Base-by-base conservation (phyloP, 92 coral and sea anemone species). In the Phenganax subtilis region DNA sequence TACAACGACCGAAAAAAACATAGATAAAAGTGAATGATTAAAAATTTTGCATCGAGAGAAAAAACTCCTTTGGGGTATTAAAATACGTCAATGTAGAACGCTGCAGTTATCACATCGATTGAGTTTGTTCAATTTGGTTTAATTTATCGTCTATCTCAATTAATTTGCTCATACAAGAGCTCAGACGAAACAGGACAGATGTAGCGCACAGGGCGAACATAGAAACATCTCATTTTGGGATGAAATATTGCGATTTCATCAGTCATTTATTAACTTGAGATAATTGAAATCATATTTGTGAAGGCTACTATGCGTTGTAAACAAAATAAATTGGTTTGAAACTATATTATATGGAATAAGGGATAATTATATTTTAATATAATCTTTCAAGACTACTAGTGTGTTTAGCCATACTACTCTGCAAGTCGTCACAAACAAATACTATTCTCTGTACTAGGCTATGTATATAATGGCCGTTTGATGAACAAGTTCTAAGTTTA, bases 271-370 rank as follows among this genome's bases (percentile, higher is more conserved):
- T 68, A 68, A 68, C 29, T 37, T 30, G 73, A 68, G 16, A 12
- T 68, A 37, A 68, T 68, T 30, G 6, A 30, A 68, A n/a, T 68
- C 37, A 10, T 68, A 68, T 28, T 68, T 30, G 73, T 68, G 37
- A 10, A 37, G 54, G 12, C 16, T 37, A 68, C n/a, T 11, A 68
- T 51, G 47, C 47, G 12, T 27, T 37, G 54, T 37, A 68, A 68
- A 68, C 73, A 68, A 68, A 30, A 28, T 68, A 68, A 68, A n/a
- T 68, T 68, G 52, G 47, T 68, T 68, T 68, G 16, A 68, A 68
- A 37, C 47, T 37, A 1, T 37, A 37, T 37, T 37, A 37, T 5
- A 5, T 37, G 5, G 47, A 37, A 37, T 20, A 20, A 20, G 25
- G 25, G 25, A 20, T 20, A 20, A 20, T 37, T 37, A 37, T 37